phyloP scores from a whole-genome alignment of 2,797 vertebrate species.

The Alfaro cultratus region DNA sequence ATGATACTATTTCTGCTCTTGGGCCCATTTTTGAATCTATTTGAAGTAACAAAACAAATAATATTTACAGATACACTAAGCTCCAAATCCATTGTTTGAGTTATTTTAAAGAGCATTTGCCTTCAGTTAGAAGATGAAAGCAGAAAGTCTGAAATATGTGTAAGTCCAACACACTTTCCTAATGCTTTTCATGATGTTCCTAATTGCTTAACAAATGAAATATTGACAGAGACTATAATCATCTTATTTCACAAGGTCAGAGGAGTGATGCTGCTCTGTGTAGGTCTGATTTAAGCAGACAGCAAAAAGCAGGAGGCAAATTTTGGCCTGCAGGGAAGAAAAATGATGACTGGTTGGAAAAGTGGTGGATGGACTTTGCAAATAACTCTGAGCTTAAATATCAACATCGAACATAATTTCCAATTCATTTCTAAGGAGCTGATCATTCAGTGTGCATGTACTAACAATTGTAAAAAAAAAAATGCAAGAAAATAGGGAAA shows the following conservation, averaged over 20 bases:
- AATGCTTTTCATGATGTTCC: background rate
- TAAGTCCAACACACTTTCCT: background rate
- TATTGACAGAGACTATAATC: background rate
- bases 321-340: conserved; percentile 23
- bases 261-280: background rate
- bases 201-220: conserved; percentile 4
- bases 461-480: background rate
- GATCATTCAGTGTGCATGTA: background rate
- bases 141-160: background rate
- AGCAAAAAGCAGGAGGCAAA: conserved; percentile 43
- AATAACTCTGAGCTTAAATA: conserved; percentile 31
- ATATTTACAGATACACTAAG: background rate
- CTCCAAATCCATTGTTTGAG: background rate
- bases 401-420: background rate
- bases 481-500: background rate
- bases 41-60: background rate
- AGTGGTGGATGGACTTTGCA: conserved; percentile 11
- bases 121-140: background rate
- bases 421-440: background rate
- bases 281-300: conserved; percentile 24
- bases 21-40: background rate
- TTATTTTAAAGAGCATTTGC: background rate
- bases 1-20: background rate
- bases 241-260: background rate
- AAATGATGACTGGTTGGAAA: conserved; percentile 18